Base-by-base conservation (phyloP, 1,140 invertebrate species). In the Diabrotica virgifera region DNA sequence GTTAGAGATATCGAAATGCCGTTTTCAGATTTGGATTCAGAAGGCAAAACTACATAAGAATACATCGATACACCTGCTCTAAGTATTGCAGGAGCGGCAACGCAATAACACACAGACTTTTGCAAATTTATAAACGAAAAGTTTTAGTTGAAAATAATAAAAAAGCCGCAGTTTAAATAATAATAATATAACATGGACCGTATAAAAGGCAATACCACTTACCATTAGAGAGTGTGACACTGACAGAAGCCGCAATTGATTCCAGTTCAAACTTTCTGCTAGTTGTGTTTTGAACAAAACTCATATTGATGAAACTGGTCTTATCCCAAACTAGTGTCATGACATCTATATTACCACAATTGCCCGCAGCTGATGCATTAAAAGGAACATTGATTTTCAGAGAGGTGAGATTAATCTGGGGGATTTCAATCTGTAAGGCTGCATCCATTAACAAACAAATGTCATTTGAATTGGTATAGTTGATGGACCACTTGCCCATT, bases 391-490 rank as follows among this genome's bases (percentile, higher is more conserved):
- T 80, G 11, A 85, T 65, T 8, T 70, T 63, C 52, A 57, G 63
- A 8, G 38, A 71, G 4, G 75, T 72, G 8, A 76, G 69, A 14
- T 68, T 62, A 50, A 66, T 64, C 62, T 74, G 76, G 6, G 81
- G 84, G 46, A 89, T 76, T 70, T 86, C 86, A 10, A 89, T 74
- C 62, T 86, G 83, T 9, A 82, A 81, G 5, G 85, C 85, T 83
- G 89, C 85, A 74, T 84, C 77, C 2, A 86, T 72, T 10, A 88
- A 72, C 51, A 90, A 82, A 71, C 87, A 88, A 6, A 82, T 82
- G 52, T 74, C 78, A 63, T 82, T 82, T 6, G 72, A 77, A 5
- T 67, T 78, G 0, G 76, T 77, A 65, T 74, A 80, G 64, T 73
- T 77, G 5, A 80, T 66, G 0, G 66, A 55, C 87, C 87, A 89